A percentile compares a stretch with the other conserved stretches of the same genome.
Conservation (phyloP, 2,888 invertebrate genomes). For the Axea sp. region DNA sequence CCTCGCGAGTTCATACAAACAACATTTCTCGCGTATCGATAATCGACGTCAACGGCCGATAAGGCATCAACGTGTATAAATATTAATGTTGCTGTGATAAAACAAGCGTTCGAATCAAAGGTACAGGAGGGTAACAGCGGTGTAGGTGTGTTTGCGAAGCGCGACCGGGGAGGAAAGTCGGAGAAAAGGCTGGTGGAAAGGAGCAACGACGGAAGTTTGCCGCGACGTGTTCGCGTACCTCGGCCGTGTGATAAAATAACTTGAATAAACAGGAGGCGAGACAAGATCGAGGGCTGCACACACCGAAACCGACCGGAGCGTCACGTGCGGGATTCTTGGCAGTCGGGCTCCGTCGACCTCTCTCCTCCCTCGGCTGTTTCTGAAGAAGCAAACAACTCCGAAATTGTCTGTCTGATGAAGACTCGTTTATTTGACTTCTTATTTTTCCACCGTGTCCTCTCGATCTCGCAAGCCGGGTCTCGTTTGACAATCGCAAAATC, state of each 20-base stretch:
- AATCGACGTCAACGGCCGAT: conserved; percentile 52
- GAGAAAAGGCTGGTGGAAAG: conserved; percentile 49
- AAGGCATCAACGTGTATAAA: conserved; percentile 42
- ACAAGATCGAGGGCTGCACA: conserved; percentile 63
- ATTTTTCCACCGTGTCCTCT: conserved; percentile 56
- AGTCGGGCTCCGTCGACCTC: conserved; percentile 47
- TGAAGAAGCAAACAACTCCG: conserved; percentile 71
- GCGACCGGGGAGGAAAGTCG: conserved; percentile 31
- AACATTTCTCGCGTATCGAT: conserved; percentile 46
- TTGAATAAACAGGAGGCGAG: conserved; percentile 74
- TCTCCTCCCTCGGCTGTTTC: conserved; percentile 44
- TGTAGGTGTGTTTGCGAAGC: conserved; percentile 31
- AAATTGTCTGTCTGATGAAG: conserved; percentile 72
- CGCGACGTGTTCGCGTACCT: conserved; percentile 70
- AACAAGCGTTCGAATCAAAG: conserved; percentile 26
- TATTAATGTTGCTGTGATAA: conserved; percentile 45
- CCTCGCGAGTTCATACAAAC: conserved; percentile 42
- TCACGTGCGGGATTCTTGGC: conserved; percentile 71
- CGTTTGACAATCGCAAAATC: neutral
- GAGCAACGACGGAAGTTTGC: conserved; percentile 71
- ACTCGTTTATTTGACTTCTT: conserved; percentile 72
- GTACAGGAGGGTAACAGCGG: conserved; percentile 16
- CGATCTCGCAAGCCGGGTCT: conserved; percentile 23
- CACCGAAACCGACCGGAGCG: conserved; percentile 68
- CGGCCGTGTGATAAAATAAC: conserved; percentile 76